These are phyloP conservation scores for Nanorana parkeri DNA, from an alignment of 2,113 vertebrate genomes.

Conservation along the genomic window DNA sequence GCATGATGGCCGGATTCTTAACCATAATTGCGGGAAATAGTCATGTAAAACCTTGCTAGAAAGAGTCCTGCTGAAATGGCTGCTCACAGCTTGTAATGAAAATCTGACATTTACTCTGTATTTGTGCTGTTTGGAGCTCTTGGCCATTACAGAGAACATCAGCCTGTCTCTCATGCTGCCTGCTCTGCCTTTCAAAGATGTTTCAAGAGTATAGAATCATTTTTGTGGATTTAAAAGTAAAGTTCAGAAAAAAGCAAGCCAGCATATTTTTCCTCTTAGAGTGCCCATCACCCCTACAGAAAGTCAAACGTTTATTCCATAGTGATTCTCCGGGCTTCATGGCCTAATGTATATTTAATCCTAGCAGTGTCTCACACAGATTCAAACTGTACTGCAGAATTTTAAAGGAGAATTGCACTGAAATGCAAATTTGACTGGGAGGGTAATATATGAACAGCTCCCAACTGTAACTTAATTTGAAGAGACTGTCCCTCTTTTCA, in stretches of 20 bases:
- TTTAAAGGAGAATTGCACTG: no score
- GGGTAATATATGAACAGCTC: no score
- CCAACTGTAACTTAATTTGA: no score
- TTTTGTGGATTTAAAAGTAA: conserved; percentile 44
- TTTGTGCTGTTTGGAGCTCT: conserved; percentile 66
- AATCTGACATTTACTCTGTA: conserved; percentile 64
- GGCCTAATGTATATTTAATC: no score
- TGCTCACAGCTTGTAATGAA: conserved; percentile 60
- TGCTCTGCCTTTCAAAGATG: conserved; percentile 61
- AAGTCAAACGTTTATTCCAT: not conserved
- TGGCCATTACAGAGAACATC: conserved; percentile 62
- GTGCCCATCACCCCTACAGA: not conserved
- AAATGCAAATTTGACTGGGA: no score
- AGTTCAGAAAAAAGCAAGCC: conserved; percentile 33
- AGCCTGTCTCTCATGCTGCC: conserved; percentile 52
- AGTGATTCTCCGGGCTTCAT: not conserved
- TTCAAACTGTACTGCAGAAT: not conserved
- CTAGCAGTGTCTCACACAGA: not conserved
- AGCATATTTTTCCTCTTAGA: not conserved
- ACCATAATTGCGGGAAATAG: conserved; percentile 63
- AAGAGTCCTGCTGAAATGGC: conserved; percentile 60
- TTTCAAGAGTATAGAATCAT: conserved; percentile 60
- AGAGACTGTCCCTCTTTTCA: no score
- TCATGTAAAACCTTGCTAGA: conserved; percentile 48
- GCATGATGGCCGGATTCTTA: conserved; percentile 60